Base-by-base conservation (phyloP, 2,888 invertebrate genomes). In the Mythimna vitellina region DNA sequence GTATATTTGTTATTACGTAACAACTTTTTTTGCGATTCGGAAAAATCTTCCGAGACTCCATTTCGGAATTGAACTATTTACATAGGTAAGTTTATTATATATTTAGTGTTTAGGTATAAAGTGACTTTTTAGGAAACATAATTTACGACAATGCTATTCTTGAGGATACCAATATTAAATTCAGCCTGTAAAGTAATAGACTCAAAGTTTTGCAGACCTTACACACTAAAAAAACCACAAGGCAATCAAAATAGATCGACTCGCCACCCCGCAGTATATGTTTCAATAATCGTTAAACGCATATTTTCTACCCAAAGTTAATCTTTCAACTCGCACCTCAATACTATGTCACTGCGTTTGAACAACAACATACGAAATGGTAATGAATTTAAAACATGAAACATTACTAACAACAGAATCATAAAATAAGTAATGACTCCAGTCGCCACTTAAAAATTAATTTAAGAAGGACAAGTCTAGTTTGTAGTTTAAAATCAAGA, bases 221-320 rank as follows among this genome's bases (percentile, higher is more conserved):
- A 49, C 20, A 1, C 22, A 62, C 53, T 25, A 46, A 35, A 56
- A 65, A 6, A 25, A 63, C 77, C 70, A 10, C 81, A 68, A 65
- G n/a, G 10, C 49, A 67, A 79, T 79, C 20, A 67, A 76, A 63
- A 58, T n/a, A 10, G 42, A 71, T 65, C n/a, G 51, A 0, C 22
- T 4, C 20, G 20, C 22, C 9, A 57, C 49, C 49, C 57, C 51
- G 61, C 70, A 61, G 17, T 49, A 56, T 51, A 54, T 20, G 22
- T 53, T 64, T 63, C 35, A 60, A 60, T 74, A 60, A 60, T 22
- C 51, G 10, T 38, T 29, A 63, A 67, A 51, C 17, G 17, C 46
- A 1, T 17, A 10, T 8, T 35, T 58, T 74, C 51, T 17, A 57
- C 14, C 22, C 2, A 35, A 61, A 51, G 46, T 53, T 61, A 61